Percentiles rank a stretch among this genome's conserved stretches.
phyloP scores from a whole-genome alignment of 35 echinoderm and acorn worm genomes.

The Apostichopus japonicus region DNA sequence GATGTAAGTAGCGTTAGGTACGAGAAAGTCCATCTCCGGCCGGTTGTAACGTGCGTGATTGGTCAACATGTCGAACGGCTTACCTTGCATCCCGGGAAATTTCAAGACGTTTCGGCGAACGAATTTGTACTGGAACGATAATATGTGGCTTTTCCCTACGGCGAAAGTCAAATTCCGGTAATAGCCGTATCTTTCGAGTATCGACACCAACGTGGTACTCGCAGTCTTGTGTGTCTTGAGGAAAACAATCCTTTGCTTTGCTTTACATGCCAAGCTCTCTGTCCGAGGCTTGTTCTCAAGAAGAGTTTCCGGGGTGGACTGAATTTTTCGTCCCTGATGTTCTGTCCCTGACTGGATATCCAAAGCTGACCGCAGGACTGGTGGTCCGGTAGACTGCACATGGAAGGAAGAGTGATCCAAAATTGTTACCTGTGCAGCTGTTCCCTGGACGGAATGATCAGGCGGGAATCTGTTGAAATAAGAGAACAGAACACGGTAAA shows the following conservation, averaged over 20 bases:
- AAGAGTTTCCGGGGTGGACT: no score
- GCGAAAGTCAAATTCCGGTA: slow-evolving; percentile 71
- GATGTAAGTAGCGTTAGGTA: slow-evolving; percentile 68
- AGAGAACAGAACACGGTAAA: no score
- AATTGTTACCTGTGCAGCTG: no score
- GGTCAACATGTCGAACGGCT: slow-evolving; percentile 62
- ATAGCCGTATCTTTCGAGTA: slow-evolving; percentile 82
- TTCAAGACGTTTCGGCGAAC: not conserved
- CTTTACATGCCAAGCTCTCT: not conserved
- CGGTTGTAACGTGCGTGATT: slow-evolving; percentile 88
- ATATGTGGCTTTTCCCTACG: slow-evolving; percentile 58
- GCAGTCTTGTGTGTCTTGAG: slow-evolving; percentile 83
- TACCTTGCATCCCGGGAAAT: not conserved
- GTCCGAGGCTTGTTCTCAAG: no score
- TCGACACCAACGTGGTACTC: slow-evolving; percentile 72
- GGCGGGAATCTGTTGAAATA: no score
- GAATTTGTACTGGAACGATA: slow-evolving; percentile 6
- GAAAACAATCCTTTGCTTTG: slow-evolving; percentile 59
- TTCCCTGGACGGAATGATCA: no score
- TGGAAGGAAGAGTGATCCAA: no score
- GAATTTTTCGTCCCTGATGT: no score
- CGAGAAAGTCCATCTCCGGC: slow-evolving; percentile 62
- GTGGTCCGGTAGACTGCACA: no score
- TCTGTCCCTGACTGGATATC: no score
- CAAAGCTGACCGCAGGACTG: no score